phyloP scores from a whole-genome alignment of 2,113 vertebrate species.

The Hystrix brachyura region DNA sequence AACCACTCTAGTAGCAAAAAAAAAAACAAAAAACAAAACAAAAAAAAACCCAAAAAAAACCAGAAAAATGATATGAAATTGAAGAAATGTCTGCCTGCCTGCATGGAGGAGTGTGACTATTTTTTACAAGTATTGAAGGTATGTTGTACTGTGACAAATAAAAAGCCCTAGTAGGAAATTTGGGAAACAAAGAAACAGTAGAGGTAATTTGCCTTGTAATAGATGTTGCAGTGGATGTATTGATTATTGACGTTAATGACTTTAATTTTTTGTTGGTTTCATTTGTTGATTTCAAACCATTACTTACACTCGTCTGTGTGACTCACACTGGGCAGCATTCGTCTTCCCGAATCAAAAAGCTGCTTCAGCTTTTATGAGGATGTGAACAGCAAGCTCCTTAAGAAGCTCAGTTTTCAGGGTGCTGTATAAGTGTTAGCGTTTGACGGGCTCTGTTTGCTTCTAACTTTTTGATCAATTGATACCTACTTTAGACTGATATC shows the following conservation, averaged over 20 bases:
- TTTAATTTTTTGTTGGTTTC: neutral
- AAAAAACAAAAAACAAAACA: too few relatives aligned
- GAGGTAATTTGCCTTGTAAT: neutral
- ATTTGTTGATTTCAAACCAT: neutral
- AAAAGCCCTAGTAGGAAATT: neutral
- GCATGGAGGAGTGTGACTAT: neutral
- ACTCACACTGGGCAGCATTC: neutral
- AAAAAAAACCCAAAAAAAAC: neutral
- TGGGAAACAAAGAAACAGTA: neutral
- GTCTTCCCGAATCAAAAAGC: neutral
- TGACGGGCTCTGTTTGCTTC: slow-evolving; percentile 41
- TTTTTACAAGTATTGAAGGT: neutral
- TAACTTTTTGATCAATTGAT: slow-evolving; percentile 75
- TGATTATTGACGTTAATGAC: neutral
- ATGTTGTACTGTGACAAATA: neutral
- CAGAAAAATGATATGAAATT: neutral
- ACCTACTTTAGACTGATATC: slow-evolving; percentile 48
- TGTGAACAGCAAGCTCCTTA: neutral
- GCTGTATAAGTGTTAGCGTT: neutral
- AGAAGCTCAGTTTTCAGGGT: neutral
- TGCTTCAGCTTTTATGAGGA: neutral
- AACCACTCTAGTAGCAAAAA: neutral
- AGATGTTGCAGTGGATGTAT: neutral
- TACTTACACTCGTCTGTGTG: neutral
- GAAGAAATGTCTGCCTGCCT: neutral